These are phyloP conservation scores for Crotophaga sulcirostris DNA, from an alignment of 2,113 vertebrate genomes.

Conservation along the genomic window DNA sequence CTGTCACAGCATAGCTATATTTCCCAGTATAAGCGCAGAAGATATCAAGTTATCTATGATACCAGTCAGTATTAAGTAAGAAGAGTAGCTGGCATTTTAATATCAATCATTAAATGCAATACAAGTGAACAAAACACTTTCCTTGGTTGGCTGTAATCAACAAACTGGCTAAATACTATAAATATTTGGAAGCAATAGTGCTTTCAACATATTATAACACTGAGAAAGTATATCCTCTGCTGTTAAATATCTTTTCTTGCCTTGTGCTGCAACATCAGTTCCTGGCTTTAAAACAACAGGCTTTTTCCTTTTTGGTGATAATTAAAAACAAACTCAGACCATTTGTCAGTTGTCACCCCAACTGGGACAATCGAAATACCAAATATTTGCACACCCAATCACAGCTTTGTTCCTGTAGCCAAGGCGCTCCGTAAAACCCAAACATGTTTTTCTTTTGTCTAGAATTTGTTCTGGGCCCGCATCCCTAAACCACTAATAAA, in stretches of 20 bases:
- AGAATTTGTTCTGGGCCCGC: slow-evolving; percentile 69
- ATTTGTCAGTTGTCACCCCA: slow-evolving; percentile 63
- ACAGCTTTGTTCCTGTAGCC: slow-evolving; percentile 62
- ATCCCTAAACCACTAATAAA: slow-evolving; percentile 64
- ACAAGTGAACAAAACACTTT: background rate
- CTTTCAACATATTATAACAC: slow-evolving; percentile 25
- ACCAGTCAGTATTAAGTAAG: background rate
- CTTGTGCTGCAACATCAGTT: slow-evolving; percentile 48
- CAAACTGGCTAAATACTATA: background rate
- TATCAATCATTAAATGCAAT: background rate
- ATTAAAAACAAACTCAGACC: slow-evolving; percentile 61
- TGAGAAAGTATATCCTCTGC: background rate
- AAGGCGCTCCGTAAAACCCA: slow-evolving; percentile 59
- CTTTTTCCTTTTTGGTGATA: slow-evolving; percentile 55
- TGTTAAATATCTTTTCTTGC: slow-evolving; percentile 7
- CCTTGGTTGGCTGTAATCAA: background rate
- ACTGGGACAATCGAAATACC: slow-evolving; percentile 39
- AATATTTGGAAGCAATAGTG: slow-evolving; percentile 30
- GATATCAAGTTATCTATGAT: background rate
- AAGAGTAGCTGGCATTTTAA: background rate
- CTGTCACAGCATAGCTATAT: background rate
- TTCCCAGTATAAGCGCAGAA: background rate
- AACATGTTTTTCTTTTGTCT: slow-evolving; percentile 74
- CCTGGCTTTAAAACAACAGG: slow-evolving; percentile 34
- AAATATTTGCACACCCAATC: slow-evolving; percentile 63